A percentile compares a stretch with the other conserved stretches of the same genome.
phyloP scores from a whole-genome alignment of 2,888 invertebrate genomes.

The Euplagia quadripunctaria region DNA sequence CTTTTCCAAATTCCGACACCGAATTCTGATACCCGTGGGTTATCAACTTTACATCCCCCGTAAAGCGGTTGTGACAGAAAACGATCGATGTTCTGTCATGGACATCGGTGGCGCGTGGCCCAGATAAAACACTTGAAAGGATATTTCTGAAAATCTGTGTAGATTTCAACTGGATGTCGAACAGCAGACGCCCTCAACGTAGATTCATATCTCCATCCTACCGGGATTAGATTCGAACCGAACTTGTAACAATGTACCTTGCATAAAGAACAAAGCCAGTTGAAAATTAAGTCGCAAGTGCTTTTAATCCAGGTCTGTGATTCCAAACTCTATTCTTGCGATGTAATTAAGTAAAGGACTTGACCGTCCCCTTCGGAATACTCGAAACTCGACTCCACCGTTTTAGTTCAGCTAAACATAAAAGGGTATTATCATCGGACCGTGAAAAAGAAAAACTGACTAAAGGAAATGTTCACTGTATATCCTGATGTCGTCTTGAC shows the following conservation, averaged over 20 bases:
- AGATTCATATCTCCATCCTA: too few relatives aligned
- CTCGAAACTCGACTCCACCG: not conserved
- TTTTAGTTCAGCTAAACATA: not conserved
- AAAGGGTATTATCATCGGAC: not conserved
- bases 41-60: too few relatives aligned
- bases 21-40: too few relatives aligned
- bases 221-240: too few relatives aligned
- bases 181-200: too few relatives aligned
- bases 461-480: not conserved
- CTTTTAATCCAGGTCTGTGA: not conserved
- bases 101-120: too few relatives aligned
- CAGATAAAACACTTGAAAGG: too few relatives aligned
- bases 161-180: too few relatives aligned
- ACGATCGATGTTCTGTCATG: too few relatives aligned
- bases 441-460: not conserved
- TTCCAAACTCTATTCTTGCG: not conserved
- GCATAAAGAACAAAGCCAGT: not conserved
- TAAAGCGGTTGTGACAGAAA: too few relatives aligned
- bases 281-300: not conserved
- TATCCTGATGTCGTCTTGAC: not conserved
- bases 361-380: not conserved
- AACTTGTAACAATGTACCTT: not conserved
- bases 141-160: too few relatives aligned
- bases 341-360: not conserved
- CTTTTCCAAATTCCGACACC: too few relatives aligned